Conservation (phyloP, 2,888 invertebrate species). For the Sialis fuliginosa region DNA sequence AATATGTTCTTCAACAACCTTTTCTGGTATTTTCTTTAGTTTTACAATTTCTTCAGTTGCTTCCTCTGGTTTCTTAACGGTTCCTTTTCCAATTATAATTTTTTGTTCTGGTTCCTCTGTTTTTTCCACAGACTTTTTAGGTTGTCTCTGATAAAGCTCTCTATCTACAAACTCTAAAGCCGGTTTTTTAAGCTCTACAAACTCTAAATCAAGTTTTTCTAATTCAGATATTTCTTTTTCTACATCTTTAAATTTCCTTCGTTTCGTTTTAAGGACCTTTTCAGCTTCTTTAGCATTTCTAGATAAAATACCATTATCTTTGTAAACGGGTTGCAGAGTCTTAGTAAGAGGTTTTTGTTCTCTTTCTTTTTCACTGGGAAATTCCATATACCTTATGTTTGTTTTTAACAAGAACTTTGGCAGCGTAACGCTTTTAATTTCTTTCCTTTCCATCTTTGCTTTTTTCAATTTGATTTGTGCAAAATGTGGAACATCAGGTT, state of each 20-base stretch:
- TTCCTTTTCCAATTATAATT: conserved; percentile 18
- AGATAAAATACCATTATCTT: conserved; percentile 26
- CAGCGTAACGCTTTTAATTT: conserved; percentile 20
- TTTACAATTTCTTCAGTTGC: conserved; percentile 16
- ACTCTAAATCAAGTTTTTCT: conserved; percentile 26
- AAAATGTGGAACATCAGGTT: conserved; percentile 37
- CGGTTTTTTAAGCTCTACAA: conserved; percentile 23
- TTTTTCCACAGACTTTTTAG: conserved; percentile 11
- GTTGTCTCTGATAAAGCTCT: conserved; percentile 16
- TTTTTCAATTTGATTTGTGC: conserved; percentile 45
- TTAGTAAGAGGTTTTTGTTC: conserved; percentile 20
- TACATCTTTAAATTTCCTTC: conserved; percentile 21
- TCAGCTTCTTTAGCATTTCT: conserved; percentile 30
- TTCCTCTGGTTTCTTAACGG: conserved; percentile 14
- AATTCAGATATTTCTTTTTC: conserved; percentile 23
- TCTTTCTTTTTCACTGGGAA: conserved; percentile 21
- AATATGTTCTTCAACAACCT: conserved; percentile 16
- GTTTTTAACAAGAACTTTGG: conserved; percentile 55
- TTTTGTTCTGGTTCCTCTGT: conserved; percentile 6
- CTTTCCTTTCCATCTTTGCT: conserved; percentile 19
- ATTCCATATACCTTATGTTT: conserved; percentile 38
- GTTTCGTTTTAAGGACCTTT: conserved; percentile 20
- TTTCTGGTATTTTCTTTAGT: conserved; percentile 23
- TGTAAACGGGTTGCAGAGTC: conserved; percentile 19
- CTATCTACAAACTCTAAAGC: conserved; percentile 19